Evolutionary conservation across 2,797 vertebrate species (phyloP), one percentile per base, ranked within the genome.

Genomic region (Gallirallus australis): DNA sequence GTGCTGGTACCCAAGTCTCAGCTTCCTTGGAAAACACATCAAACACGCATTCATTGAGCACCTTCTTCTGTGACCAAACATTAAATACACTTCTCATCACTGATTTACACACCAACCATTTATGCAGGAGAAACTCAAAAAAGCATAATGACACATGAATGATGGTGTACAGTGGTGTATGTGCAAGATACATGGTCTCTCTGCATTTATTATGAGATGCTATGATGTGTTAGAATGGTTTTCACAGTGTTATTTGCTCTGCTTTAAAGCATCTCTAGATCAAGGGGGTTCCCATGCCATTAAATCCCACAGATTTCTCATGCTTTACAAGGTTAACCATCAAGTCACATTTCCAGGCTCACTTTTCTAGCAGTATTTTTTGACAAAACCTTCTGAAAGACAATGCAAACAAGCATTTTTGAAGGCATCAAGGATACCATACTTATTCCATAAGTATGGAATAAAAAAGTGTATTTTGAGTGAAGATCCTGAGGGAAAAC

Each of bases 81-180:
- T 47, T 80, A 73, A 80, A 68, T 7, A 42, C 2, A 11, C 7
- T 48, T 77, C 56, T 69, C 16, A 69, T 53, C 0, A 0, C 37
- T 60, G 40, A 78, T 78, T 81, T 68, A 59, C 15, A 15, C 37
- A 24, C 48, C 56, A 86, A 48, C 48, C 19, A 21, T 54, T 75
- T 48, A 14, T 70, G 35, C 40, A 87, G 66, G 27, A 79, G 7
- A 9, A 65, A 50, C 23, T 50, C 31, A 33, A 42, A 76, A 72
- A 54, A 63, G 42, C 35, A 13, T 4, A 57, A 3, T 7, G 31
- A 61, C 68, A 53, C 15, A 23, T 2, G 18, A 70, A 12, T 9
- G 35, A 4, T 47, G 57, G 16, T n/a, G 25, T 60, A n/a, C 3
- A 52, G 24, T 1, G 30, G 18, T 0, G 9, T 7, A 52, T 7